Evolutionary conservation across 2,888 invertebrate species (phyloP).

Genomic region (Scotopteryx bipunctaria): DNA sequence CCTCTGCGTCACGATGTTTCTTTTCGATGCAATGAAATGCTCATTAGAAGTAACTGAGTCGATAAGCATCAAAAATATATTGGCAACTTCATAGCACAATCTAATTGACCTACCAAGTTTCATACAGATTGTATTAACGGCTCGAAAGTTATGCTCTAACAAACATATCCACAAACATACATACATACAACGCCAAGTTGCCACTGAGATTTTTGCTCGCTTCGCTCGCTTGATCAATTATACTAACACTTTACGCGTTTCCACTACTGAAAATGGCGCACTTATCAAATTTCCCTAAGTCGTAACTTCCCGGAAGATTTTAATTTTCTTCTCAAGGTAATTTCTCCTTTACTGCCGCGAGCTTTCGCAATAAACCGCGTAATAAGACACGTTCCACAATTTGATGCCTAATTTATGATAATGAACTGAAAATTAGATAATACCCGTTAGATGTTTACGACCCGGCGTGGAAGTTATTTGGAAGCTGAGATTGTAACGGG

Average conservation of each 20-base stretch:
- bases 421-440: constrained; percentile 35
- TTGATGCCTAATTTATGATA: constrained; percentile 39
- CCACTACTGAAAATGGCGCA: constrained; percentile 5
- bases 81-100: too few species aligned
- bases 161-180: too few species aligned
- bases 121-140: too few species aligned
- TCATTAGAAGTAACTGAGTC: too few species aligned
- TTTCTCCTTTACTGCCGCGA: constrained; percentile 30
- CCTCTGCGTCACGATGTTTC: too few species aligned
- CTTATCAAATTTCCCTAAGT: constrained; percentile 21
- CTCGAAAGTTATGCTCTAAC: too few species aligned
- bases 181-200: too few species aligned
- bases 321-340: constrained; percentile 25
- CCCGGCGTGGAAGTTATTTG: not conserved
- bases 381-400: constrained; percentile 37
- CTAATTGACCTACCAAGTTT: too few species aligned
- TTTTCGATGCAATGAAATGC: too few species aligned
- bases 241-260: not conserved
- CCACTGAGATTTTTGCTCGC: too few species aligned
- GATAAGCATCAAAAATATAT: too few species aligned
- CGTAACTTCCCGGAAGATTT: constrained; percentile 18
- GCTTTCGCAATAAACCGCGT: constrained; percentile 31
- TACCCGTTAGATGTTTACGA: constrained; percentile 25
- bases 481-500: constrained; percentile 5
- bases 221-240: too few species aligned